Percentiles rank a stretch among this genome's conserved stretches.
phyloP scores from a whole-genome alignment of 2,888 invertebrate species.

The Sarcophaga caerulescens region DNA sequence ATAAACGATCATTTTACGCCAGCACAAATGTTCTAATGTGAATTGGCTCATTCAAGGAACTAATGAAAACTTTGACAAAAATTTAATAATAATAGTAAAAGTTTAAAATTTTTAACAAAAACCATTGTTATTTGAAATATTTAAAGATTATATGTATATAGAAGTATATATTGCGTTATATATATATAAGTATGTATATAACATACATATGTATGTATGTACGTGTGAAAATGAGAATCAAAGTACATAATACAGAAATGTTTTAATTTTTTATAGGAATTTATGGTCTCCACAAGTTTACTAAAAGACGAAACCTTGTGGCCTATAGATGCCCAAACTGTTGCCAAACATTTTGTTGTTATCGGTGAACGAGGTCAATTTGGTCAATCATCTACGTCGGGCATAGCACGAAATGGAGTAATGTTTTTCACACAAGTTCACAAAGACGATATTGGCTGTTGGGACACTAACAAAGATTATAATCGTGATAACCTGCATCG shows the following conservation, averaged over 20 bases:
- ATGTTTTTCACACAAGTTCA: conserved; percentile 91
- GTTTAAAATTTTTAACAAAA: no score
- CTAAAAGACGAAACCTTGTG: conserved; percentile 84
- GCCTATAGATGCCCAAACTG: conserved; percentile 76
- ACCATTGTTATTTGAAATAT: no score
- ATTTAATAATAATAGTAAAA: no score
- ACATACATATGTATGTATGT: no score
- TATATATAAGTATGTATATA: no score
- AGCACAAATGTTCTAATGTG: no score
- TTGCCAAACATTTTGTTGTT: conserved; percentile 75
- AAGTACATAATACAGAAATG: background rate
- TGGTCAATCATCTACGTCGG: conserved; percentile 87
- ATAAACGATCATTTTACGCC: no score
- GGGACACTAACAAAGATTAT: conserved; percentile 89
- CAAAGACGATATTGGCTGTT: conserved; percentile 89
- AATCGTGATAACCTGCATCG: conserved; percentile 84
- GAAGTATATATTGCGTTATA: no score
- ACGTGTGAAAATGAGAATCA: no score
- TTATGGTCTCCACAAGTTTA: conserved; percentile 86
- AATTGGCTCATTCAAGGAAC: no score
- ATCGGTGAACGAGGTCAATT: conserved; percentile 83
- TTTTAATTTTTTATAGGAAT: conserved; percentile 82
- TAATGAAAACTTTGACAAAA: no score
- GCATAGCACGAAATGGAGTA: conserved; percentile 86
- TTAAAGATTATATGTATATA: no score